Base-by-base conservation (phyloP, 2,797 vertebrate species). In the Sardinella longiceps region DNA sequence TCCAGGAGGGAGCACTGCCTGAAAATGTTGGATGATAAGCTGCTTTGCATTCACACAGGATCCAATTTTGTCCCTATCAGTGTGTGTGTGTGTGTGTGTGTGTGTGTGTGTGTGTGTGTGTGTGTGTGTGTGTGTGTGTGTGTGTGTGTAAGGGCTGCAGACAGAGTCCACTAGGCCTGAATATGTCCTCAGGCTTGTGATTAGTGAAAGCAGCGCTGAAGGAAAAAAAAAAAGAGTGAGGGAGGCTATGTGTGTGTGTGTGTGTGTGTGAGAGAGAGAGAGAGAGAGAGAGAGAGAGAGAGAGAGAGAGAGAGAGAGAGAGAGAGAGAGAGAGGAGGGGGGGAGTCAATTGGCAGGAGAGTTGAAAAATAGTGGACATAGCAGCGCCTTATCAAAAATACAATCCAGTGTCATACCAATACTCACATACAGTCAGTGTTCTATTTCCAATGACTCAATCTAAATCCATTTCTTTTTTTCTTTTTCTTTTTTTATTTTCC, bases 21-120 rank as follows among this genome's bases (percentile, higher is more conserved):
- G 92, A 90, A 91, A 95, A 94, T 94, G 94, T 94, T 94, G 93
- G 90, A 93, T 94, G 95, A 95, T 95, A 95, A 95, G 94, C 94
- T 94, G 93, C 94, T 95, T 95, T 95, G 94, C 95, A 95, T 95
- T 95, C 94, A 94, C 93, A 93, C 94, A 93, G 94, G 93, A 95
- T 95, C 95, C 95, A 95, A 95, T 96, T 95, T 94, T 94, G 92
- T 92, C 94, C 70, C 94, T 95, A 95, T 95, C 95, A 95, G 94
- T 94, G 90, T 82, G 92, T 94, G 92, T 94, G 94, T 93, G 93
- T 92, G 91, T 92, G 91, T 77, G 70, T 77, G 37, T 66, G 25
- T 66, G 25, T 66, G 25, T 66, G 25, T 66, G 25, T 66, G 25
- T 66, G 60, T 66, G 60, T 70, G 66, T 70, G 33, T 70, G 18